Base-by-base conservation (phyloP, 2,888 invertebrate species). In the Cremastobaeus sp. region DNA sequence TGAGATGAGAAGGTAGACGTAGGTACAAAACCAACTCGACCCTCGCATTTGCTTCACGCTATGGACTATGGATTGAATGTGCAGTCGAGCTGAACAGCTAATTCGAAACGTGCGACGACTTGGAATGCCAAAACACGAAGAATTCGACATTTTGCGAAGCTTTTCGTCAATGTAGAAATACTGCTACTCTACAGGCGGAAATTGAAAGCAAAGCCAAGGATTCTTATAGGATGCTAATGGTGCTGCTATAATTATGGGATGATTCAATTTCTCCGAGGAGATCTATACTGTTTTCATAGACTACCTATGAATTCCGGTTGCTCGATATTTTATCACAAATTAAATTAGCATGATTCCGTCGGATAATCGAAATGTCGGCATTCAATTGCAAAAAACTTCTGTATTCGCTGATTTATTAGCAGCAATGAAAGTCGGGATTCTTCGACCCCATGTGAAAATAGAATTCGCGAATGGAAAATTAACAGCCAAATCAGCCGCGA, bases 71-170 rank as follows among this genome's bases (percentile, higher is more conserved):
- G 83, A 84, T 84, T 79, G 82, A 76, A 82, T 83, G 83, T 81
- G 85, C 85, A 85, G 80, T 77, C 81, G 78, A 83, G 81, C 79
- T 77, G 84, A 86, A 86, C 85, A 81, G 84, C 84, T 86, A 86
- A 86, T 86, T 86, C 82, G 82, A 82, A 81, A 86, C 86, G 86
- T 86, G 86, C 82, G 81, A 83, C 82, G 85, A 86, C 83, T 86
- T 62, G 83, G 78, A 85, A 86, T 85, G 81, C 76, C 77, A 72
- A 75, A 78, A 66, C 76, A 62, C 54, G 45, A 57, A 55, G 75
- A 76, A 74, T 79, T 77, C 78, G 76, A 80, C 60, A 18, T 54
- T 66, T 66, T 39, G 43, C 47, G 57, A 72, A 60, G 47, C 54
- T 47, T 60, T 65, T 59, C 59, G 65, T 66, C 72, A 59, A 52